These are phyloP conservation scores for Sphenodon punctatus DNA, from an alignment of 2,797 vertebrate species.

Conservation along the genomic window DNA sequence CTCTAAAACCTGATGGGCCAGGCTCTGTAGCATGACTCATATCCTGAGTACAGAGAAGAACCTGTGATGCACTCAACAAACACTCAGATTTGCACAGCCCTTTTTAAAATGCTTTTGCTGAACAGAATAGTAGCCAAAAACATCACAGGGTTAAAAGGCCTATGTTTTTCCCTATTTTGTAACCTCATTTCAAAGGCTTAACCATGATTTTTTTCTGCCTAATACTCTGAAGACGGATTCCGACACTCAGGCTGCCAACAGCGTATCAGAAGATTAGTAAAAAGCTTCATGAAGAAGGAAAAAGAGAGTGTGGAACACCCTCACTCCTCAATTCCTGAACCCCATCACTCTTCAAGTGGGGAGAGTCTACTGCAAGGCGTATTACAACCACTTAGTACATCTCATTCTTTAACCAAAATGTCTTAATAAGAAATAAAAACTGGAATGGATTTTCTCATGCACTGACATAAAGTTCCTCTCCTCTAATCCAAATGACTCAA, in stretches of 20 bases:
- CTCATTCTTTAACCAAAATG: not conserved
- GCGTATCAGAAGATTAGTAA: not conserved
- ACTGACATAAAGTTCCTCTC: slow-evolving; percentile 51
- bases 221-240: not conserved
- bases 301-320: not conserved
- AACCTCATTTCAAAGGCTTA: not conserved
- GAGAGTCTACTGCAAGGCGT: not conserved
- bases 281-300: not conserved
- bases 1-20: no score
- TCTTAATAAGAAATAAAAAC: not conserved
- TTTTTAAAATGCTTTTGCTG: no score
- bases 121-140: not conserved
- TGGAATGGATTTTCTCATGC: no score
- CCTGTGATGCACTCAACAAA: no score
- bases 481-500: slow-evolving; percentile 47
- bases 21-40: no score
- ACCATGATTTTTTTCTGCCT: not conserved
- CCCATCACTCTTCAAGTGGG: not conserved
- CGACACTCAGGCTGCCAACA: not conserved
- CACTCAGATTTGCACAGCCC: not conserved
- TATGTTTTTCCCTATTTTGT: no score
- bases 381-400: slow-evolving; percentile 5
- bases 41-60: no score
- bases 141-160: no score
- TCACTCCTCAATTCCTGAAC: not conserved